Base-by-base conservation (phyloP, 2,888 invertebrate genomes). In the Drosophila mayaguana region DNA sequence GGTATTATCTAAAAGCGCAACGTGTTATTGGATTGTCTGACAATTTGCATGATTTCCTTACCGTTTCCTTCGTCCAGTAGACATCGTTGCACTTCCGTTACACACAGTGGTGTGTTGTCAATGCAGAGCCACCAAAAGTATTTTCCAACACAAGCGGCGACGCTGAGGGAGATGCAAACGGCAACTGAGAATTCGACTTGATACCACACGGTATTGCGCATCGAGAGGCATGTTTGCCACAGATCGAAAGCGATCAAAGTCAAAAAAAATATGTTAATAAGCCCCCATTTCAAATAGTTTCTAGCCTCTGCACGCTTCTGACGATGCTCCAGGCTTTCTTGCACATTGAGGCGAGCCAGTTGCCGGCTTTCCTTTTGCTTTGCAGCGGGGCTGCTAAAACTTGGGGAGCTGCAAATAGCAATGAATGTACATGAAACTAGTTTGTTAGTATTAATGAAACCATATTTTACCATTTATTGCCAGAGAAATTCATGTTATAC, bases 81-180 rank as follows among this genome's bases (percentile, higher is more conserved):
- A 77, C 92, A 92, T 78, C 94, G 93, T 76, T 95, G 95, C 50
- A 92, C 91, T 11, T 92, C 89, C 16, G 93, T 94, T 2, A 95
- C 92, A 2, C 90, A 75, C 16, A 95, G 92, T 7, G 94, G 94
- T 51, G 87, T 83, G 5, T 81, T 85, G 20, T 81, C 92, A 12
- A 93, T 90, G 16, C 66, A n/a, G 8, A 92, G 90, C 70, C 93
- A 93, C 80, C 92, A 92, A 2, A 93, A 82, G 81, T 94, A 95
- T 78, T 91, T 93, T 22, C 89, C 78, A 50, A 94, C 91, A 82
- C 95, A 94, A 75, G 94, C 94, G 2, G 94, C 14, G 1, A 94
- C 91, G 80, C 95, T 95, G 0, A 94, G 71, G 1, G 90, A 92
- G 53, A 94, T 91, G 73, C 94, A 83, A 1, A 92, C 70, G 2